Percentiles rank a stretch among this genome's conserved stretches.
These are phyloP conservation scores for Andrena bicolor DNA, from an alignment of 2,888 invertebrate species.

Conservation along the genomic window DNA sequence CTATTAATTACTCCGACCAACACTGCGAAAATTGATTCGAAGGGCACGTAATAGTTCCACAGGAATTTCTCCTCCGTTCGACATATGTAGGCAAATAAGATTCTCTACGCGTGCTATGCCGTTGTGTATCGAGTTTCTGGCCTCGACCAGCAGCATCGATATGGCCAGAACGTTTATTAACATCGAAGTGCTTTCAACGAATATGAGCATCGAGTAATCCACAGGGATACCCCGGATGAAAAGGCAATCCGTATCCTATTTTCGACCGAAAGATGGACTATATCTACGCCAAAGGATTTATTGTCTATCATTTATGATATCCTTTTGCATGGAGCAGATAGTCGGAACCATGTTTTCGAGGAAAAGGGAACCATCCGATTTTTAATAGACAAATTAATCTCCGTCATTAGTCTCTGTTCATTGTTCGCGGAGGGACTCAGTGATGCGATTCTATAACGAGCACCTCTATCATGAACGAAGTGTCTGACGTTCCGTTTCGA, in stretches of 20 bases:
- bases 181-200: slow-evolving; percentile 68
- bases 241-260: slow-evolving; percentile 57
- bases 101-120: slow-evolving; percentile 45
- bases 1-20: slow-evolving; percentile 8
- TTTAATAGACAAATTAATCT: slow-evolving; percentile 8
- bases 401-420: neutral
- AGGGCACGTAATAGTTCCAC: slow-evolving; percentile 39
- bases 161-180: slow-evolving; percentile 66
- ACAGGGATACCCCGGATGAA: slow-evolving; percentile 43
- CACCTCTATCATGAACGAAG: neutral
- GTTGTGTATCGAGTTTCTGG: slow-evolving; percentile 34
- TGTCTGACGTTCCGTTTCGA: neutral
- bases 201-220: slow-evolving; percentile 58
- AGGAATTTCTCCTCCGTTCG: slow-evolving; percentile 39
- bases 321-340: slow-evolving; percentile 17
- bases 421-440: neutral
- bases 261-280: slow-evolving; percentile 40
- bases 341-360: neutral
- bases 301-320: slow-evolving; percentile 49
- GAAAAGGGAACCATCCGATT: slow-evolving; percentile 12
- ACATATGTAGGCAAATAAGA: slow-evolving; percentile 49
- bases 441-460: neutral
- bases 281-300: slow-evolving; percentile 57
- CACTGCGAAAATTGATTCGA: neutral
- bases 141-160: slow-evolving; percentile 38